Conservation (phyloP, 2,888 invertebrate genomes). For the Chrysodeixis includens region DNA sequence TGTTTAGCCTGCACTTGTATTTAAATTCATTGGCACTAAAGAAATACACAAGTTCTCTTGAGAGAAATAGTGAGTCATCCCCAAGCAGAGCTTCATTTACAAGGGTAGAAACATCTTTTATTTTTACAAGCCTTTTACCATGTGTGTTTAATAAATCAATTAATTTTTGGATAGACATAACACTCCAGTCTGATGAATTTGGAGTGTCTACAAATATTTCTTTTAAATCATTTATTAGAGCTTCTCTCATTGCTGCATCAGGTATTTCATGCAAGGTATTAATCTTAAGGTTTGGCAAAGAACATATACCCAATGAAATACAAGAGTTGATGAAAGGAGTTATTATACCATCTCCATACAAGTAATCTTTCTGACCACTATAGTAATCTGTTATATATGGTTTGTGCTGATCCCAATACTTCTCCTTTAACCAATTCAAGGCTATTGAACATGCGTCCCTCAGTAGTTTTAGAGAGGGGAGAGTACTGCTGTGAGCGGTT, state of each 20-base stretch:
- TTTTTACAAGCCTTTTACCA: constrained; percentile 71
- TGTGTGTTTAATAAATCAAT: constrained; percentile 69
- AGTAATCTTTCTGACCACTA: constrained; percentile 65
- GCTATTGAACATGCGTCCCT: constrained; percentile 90
- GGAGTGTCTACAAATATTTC: constrained; percentile 74
- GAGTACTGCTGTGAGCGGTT: constrained; percentile 92
- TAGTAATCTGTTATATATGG: constrained; percentile 82
- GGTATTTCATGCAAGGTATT: constrained; percentile 79
- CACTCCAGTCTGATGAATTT: constrained; percentile 75
- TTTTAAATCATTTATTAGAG: constrained; percentile 75
- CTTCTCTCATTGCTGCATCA: constrained; percentile 72
- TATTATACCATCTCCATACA: constrained; percentile 69
- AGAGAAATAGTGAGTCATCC: constrained; percentile 78
- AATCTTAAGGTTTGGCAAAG: constrained; percentile 76
- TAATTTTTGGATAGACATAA: constrained; percentile 70
- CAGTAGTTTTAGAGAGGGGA: constrained; percentile 91
- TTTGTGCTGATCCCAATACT: constrained; percentile 91
- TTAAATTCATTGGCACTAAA: constrained; percentile 67
- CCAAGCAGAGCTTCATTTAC: constrained; percentile 74
- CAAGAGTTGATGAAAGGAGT: constrained; percentile 76
- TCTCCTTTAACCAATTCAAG: constrained; percentile 91
- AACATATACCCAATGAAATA: constrained; percentile 79
- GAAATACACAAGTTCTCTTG: constrained; percentile 72
- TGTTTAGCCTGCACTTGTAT: constrained; percentile 63
- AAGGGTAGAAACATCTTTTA: constrained; percentile 59